Evolutionary conservation across 2,113 vertebrate species (phyloP).

Genomic region (Phalacrocorax brasilianus): DNA sequence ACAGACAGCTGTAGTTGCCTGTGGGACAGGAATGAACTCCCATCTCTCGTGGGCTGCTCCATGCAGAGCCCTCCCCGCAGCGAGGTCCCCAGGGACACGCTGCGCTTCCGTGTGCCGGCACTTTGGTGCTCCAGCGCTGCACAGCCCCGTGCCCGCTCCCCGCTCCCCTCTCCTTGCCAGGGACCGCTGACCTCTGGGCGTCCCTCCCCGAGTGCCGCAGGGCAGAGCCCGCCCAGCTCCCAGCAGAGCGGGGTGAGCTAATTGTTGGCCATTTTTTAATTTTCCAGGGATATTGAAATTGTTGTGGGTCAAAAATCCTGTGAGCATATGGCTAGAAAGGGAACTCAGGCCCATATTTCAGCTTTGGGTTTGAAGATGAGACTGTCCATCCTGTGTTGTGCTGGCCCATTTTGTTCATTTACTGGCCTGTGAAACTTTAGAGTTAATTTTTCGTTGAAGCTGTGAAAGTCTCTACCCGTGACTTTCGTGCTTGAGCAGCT

Average conservation of each 20-base stretch:
- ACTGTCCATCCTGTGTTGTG: not conserved
- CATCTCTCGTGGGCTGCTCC: not conserved
- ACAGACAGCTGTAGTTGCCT: fast-evolving
- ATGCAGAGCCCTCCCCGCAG: fast-evolving
- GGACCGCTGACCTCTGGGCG: not conserved
- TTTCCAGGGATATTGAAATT: constrained; percentile 27
- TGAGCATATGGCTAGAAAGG: not conserved
- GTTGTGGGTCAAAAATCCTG: constrained; percentile 1
- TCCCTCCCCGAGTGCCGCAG: fast-evolving
- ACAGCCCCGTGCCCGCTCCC: not conserved
- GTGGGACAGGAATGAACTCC: not conserved
- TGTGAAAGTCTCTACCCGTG: not conserved
- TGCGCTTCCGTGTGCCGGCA: not conserved
- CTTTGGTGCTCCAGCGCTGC: fast-evolving
- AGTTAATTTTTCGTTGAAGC: constrained; percentile 30
- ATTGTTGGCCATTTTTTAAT: constrained; percentile 12
- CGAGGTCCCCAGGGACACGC: not conserved
- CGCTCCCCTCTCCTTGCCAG: not conserved
- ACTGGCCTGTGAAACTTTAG: constrained; percentile 14
- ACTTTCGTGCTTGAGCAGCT: constrained; percentile 34
- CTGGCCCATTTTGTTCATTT: not conserved
- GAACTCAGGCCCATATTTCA: not conserved
- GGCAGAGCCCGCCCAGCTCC: not conserved
- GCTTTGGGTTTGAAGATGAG: not conserved
- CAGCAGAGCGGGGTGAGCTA: not conserved